These are phyloP conservation scores for Sceloporus undulatus DNA, from an alignment of 2,113 vertebrate species.

Conservation along the genomic window DNA sequence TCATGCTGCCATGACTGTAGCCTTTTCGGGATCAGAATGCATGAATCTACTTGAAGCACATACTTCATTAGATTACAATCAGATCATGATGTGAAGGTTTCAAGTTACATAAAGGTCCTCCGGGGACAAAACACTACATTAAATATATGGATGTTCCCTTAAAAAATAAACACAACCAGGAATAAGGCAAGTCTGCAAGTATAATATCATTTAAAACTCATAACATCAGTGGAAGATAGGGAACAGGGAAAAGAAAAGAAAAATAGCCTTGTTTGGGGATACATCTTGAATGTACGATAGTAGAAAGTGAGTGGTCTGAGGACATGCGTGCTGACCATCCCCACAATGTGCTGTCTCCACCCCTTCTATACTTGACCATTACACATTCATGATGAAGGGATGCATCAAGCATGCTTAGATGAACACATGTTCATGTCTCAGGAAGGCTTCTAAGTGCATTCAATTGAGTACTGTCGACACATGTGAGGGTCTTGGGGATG, in stretches of 20 bases:
- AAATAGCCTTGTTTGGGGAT: not conserved
- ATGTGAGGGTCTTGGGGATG: not conserved
- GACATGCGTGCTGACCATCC: not conserved
- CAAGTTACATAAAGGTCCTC: not conserved
- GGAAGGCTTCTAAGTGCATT: not conserved
- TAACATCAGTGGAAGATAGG: not conserved
- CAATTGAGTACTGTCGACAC: no score
- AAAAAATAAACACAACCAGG: not conserved
- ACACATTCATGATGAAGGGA: not conserved
- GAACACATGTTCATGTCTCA: not conserved
- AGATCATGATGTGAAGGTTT: not conserved
- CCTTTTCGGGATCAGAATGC: not conserved
- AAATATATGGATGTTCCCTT: not conserved
- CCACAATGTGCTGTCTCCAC: not conserved
- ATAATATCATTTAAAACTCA: not conserved
- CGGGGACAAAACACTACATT: not conserved
- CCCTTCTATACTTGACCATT: not conserved
- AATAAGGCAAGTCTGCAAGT: not conserved
- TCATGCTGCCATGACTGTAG: not conserved
- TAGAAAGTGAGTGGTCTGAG: no score
- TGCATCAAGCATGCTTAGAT: not conserved
- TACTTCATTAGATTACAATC: conserved; percentile 8
- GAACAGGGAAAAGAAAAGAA: not conserved
- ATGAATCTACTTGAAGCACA: conserved; percentile 2
- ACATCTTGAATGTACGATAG: not conserved